A percentile compares a stretch with the other conserved stretches of the same genome.
These are phyloP conservation scores for Ceratotherium simum DNA, from an alignment of 2,113 vertebrate genomes.

Conservation along the genomic window DNA sequence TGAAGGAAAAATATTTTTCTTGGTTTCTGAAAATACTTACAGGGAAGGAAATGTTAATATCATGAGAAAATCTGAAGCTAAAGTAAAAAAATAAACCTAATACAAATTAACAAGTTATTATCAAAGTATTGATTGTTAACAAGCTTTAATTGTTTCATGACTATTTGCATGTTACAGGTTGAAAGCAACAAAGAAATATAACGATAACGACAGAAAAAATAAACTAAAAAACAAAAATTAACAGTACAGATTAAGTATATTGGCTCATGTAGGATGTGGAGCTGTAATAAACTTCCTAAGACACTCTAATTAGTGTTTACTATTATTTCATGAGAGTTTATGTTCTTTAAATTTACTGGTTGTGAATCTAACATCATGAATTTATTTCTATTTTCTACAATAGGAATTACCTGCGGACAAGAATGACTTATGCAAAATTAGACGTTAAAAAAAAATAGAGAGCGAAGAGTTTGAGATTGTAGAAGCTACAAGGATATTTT, in stretches of 20 bases:
- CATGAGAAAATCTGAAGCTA: not conserved
- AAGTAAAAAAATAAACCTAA: not conserved
- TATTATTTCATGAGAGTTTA: slow-evolving; percentile 14
- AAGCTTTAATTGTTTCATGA: not conserved
- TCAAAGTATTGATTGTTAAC: not conserved
- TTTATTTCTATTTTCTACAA: slow-evolving; percentile 44
- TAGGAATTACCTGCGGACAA: not conserved
- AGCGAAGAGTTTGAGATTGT: not conserved
- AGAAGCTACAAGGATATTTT: slow-evolving; percentile 62
- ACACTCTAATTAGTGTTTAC: slow-evolving; percentile 27
- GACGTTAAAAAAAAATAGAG: not conserved
- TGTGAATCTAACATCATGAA: not conserved
- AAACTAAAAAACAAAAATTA: slow-evolving; percentile 12
- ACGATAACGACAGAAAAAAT: not conserved
- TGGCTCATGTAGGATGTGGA: not conserved
- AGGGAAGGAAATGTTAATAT: not conserved
- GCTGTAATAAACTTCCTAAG: slow-evolving; percentile 9
- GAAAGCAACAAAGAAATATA: slow-evolving; percentile 39
- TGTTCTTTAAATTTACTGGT: slow-evolving; percentile 25
- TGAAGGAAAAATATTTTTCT: slow-evolving; percentile 51
- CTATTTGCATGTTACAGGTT: not conserved
- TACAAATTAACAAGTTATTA: slow-evolving; percentile 5
- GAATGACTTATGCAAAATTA: not conserved
- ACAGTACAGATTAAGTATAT: not conserved
- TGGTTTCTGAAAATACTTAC: not conserved